phyloP scores from a whole-genome alignment of 2,113 vertebrate genomes.

The Ifrita kowaldi region DNA sequence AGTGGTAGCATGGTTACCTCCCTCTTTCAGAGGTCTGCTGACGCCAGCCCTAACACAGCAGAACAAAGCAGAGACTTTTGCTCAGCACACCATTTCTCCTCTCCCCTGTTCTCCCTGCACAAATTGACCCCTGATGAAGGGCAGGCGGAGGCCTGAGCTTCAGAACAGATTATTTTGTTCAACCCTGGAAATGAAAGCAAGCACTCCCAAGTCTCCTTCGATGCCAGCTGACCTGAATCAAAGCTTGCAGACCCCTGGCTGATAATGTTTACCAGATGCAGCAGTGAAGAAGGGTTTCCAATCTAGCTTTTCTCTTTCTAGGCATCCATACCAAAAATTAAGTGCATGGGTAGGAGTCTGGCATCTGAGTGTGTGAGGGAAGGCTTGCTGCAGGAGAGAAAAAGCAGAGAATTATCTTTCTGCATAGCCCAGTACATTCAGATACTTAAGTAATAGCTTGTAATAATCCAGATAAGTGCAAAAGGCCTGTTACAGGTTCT shows the following conservation, averaged over 20 bases:
- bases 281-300: not conserved
- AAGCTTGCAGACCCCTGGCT: not conserved
- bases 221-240: constrained; percentile 5
- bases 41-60: not conserved
- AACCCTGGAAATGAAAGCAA: constrained; percentile 9
- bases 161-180: constrained; percentile 9
- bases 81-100: not conserved
- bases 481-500: not conserved
- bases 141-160: not conserved
- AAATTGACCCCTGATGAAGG: not conserved
- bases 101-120: not conserved
- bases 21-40: not conserved
- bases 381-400: not conserved
- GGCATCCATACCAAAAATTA: not conserved
- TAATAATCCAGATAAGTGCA: not conserved
- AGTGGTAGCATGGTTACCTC: not conserved
- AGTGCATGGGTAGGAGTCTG: not conserved
- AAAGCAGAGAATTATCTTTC: not conserved
- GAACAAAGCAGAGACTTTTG: not conserved
- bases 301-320: not conserved
- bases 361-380: not conserved
- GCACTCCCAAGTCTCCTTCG: not conserved
- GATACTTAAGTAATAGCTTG: not conserved
- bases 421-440: not conserved
- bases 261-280: constrained; percentile 9